Evolutionary conservation across 2,888 invertebrate genomes (phyloP), one percentile per base, ranked within the genome.

Genomic region (Capitulum mitella): DNA sequence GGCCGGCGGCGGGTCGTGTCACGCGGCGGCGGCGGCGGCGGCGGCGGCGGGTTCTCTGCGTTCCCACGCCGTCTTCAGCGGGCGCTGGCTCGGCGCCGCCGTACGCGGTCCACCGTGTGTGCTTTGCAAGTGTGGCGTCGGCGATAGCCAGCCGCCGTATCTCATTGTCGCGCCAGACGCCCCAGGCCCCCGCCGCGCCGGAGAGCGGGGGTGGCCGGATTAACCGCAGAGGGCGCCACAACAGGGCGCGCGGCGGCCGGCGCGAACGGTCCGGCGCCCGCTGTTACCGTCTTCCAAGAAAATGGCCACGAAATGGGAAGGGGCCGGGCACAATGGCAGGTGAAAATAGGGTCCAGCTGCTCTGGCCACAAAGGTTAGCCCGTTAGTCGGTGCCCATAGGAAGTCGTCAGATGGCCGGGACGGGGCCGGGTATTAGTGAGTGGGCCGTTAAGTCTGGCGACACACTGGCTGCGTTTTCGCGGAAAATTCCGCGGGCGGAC

Each of bases 241-340:
- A 70, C 37, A 26, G 58, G 37, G 37, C 37, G 22, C 3, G n/a
- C 32, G 8, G 29, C 70, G 70, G 3, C 70, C 37, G 32, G 34
- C 22, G 22, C 19, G 70, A 70, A 70, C 37, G 37, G 70, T 37
- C 34, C 37, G 37, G 37, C 70, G 19, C 70, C 70, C 37, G 70
- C 37, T 37, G 70, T 16, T 37, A 19, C 70, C 16, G 70, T 70
- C 70, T 70, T 70, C 22, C 70, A 1, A 61, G 70, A 37, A 37
- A 70, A 70, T 70, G 37, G 70, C 37, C 22, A 22, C 70, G 29
- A 70, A 70, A 70, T 70, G 70, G 70, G 70, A 22, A 70, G 70
- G 37, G 37, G 37, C 19, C 22, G 34, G 12, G 12, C 10, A 70
- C 70, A 70, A 70, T 70, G 37, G 37, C 70, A 70, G 70, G 70